These are phyloP conservation scores for Trematomus loennbergii DNA, from an alignment of 2,113 vertebrate species.

Conservation along the genomic window DNA sequence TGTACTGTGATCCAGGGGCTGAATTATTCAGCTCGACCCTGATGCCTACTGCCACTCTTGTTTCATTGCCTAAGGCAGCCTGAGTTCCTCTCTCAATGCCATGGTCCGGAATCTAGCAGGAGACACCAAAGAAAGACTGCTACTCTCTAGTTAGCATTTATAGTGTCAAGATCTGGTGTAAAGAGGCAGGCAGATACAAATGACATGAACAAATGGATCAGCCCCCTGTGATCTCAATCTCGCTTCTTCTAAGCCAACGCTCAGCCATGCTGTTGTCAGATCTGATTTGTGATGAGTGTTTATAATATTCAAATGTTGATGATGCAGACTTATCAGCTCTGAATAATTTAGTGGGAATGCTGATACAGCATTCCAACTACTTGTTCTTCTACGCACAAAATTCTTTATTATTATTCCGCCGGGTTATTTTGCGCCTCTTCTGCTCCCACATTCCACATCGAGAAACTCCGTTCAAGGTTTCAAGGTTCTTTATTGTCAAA, in stretches of 20 bases:
- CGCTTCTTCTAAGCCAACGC: not conserved
- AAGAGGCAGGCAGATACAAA: constrained; percentile 5
- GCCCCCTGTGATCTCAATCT: constrained; percentile 11
- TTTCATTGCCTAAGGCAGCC: constrained; percentile 63
- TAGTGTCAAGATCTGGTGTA: constrained; percentile 1
- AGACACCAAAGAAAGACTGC: constrained; percentile 24
- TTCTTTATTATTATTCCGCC: too few relatives aligned
- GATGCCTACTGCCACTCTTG: constrained; percentile 71
- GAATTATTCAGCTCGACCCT: constrained; percentile 77
- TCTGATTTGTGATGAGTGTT: not conserved
- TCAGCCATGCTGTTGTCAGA: not conserved
- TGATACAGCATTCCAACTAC: too few relatives aligned
- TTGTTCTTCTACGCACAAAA: too few relatives aligned
- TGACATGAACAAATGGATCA: constrained; percentile 2
- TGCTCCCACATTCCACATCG: too few relatives aligned
- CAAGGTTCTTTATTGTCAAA: too few relatives aligned
- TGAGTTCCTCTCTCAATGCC: constrained; percentile 49
- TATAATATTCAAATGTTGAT: not conserved
- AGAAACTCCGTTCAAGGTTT: too few relatives aligned
- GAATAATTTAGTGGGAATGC: not conserved
- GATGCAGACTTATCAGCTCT: not conserved
- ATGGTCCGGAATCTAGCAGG: constrained; percentile 41
- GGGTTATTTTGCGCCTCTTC: too few relatives aligned
- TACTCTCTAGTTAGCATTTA: constrained; percentile 18
- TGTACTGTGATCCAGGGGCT: constrained; percentile 67